Conservation (phyloP, 2,113 vertebrate species). For the Nematolebias whitei region DNA sequence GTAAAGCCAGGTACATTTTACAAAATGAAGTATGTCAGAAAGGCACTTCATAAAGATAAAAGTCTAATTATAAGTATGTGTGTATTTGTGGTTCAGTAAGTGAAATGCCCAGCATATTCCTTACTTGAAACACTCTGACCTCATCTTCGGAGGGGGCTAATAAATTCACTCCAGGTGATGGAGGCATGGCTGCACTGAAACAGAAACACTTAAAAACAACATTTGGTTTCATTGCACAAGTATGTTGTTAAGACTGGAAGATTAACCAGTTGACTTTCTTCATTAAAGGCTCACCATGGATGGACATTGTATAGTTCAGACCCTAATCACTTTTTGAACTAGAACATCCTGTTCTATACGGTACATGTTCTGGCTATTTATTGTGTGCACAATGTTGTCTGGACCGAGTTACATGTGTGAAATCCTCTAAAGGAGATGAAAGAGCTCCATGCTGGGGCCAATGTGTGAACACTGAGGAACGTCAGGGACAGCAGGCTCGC, state of each 20-base stretch:
- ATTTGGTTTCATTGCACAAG: slow-evolving; percentile 51
- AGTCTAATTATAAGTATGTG: slow-evolving; percentile 20
- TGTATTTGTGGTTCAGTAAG: slow-evolving; percentile 37
- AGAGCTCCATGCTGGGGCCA: neutral
- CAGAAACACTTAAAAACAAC: slow-evolving; percentile 55
- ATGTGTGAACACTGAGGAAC: slow-evolving; percentile 38
- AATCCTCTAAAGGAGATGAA: slow-evolving; percentile 19
- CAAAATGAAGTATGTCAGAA: neutral
- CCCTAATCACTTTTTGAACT: slow-evolving; percentile 6
- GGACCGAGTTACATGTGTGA: slow-evolving; percentile 5
- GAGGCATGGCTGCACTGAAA: slow-evolving; percentile 48
- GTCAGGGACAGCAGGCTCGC: slow-evolving; percentile 39
- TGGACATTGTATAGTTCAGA: slow-evolving; percentile 14
- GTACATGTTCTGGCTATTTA: neutral
- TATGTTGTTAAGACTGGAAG: slow-evolving; percentile 38
- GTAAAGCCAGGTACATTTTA: neutral
- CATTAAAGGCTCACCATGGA: slow-evolving; percentile 12
- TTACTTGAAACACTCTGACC: slow-evolving; percentile 53
- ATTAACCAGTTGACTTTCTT: slow-evolving; percentile 35
- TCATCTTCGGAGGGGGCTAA: slow-evolving; percentile 61
- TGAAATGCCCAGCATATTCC: slow-evolving; percentile 53
- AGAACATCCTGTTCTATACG: slow-evolving; percentile 17
- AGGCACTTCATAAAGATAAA: neutral
- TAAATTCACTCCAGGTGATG: slow-evolving; percentile 70
- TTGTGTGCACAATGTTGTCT: neutral